Evolutionary conservation across 2,113 vertebrate genomes (phyloP).

Genomic region (Microcebus lehilahytsara): DNA sequence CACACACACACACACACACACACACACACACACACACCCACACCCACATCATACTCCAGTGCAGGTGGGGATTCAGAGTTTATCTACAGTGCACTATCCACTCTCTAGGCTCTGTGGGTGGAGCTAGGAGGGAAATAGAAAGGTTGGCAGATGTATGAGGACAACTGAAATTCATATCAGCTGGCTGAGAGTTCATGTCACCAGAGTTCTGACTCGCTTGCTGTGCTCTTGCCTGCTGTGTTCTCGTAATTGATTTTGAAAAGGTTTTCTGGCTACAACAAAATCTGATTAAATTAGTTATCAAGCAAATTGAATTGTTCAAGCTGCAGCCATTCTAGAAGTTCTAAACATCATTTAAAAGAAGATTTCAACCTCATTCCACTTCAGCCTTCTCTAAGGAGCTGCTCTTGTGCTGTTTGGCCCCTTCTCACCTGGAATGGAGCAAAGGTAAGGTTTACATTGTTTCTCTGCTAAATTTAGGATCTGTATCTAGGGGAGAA

Average conservation of each 20-base stretch:
- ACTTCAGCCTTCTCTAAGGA: background rate
- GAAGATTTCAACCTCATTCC: background rate
- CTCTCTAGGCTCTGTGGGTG: background rate
- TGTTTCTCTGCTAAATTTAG: background rate
- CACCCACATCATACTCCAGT: background rate
- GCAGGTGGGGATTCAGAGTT: background rate
- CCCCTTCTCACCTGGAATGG: background rate
- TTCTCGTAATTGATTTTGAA: background rate
- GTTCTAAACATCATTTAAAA: background rate
- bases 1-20: no score
- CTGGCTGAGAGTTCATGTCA: no score
- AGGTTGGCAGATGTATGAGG: background rate
- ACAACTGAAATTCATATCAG: background rate
- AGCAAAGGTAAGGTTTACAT: constrained; percentile 51
- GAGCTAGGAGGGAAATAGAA: background rate
- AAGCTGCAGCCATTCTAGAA: background rate
- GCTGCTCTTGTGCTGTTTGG: background rate
- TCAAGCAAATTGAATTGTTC: background rate
- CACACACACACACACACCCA: background rate
- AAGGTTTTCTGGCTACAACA: background rate
- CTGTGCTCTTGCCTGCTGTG: background rate
- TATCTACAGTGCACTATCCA: background rate
- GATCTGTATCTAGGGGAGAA: background rate
- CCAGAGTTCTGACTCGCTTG: background rate
- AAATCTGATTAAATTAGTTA: background rate